phyloP scores from a whole-genome alignment of 2,797 vertebrate genomes.

The Benthosema pterotum region DNA sequence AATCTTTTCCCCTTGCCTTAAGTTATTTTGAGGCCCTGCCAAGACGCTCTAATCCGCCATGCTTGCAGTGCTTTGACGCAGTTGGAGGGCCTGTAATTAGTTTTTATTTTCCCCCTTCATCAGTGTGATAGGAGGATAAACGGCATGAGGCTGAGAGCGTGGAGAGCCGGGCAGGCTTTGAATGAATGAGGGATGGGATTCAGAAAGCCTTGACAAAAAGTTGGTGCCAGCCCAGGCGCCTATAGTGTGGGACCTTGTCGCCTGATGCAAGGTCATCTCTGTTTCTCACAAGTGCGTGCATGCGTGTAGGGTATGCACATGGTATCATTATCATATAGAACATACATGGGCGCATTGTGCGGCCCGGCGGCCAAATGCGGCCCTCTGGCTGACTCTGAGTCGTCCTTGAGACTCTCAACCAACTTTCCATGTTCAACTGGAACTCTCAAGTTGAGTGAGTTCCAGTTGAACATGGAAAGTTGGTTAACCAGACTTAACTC shows the following conservation, averaged over 20 bases:
- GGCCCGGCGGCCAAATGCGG: too few relatives aligned
- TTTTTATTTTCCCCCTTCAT: constrained; percentile 50
- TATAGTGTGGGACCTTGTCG: constrained; percentile 24
- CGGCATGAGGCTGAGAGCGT: constrained; percentile 27
- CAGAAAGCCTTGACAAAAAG: constrained; percentile 28
- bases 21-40: constrained; percentile 46
- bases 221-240: constrained; percentile 37
- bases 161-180: constrained; percentile 21
- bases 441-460: too few relatives aligned
- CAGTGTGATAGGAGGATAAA: constrained; percentile 40
- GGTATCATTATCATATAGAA: too few relatives aligned
- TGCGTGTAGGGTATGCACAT: too few relatives aligned
- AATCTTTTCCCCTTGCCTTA: too few relatives aligned
- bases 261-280: constrained; percentile 35
- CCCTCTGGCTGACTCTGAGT: too few relatives aligned
- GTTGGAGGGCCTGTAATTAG: constrained; percentile 59
- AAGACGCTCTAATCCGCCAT: constrained; percentile 53
- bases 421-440: too few relatives aligned
- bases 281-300: too few relatives aligned
- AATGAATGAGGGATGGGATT: constrained; percentile 30
- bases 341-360: too few relatives aligned
- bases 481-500: too few relatives aligned
- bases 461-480: too few relatives aligned
- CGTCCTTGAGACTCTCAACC: too few relatives aligned
- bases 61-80: constrained; percentile 38